Evolutionary conservation across 1,140 invertebrate genomes (phyloP).

Genomic region (Bactericera cockerelli): DNA sequence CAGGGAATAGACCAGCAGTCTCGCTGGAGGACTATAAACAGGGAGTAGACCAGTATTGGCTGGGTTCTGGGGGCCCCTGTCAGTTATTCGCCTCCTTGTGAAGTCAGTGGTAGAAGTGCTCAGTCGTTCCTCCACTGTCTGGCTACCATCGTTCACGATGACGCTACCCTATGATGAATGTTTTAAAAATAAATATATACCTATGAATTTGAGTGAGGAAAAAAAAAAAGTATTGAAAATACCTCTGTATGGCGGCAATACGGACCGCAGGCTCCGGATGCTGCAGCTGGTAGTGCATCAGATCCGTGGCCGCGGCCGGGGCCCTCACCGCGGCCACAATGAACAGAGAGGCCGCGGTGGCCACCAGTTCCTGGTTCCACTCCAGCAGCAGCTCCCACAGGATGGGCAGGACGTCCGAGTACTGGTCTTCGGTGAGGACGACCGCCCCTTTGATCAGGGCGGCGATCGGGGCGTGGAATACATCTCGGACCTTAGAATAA

Average conservation of each 20-base stretch:
- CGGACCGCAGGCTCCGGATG: slow-evolving; percentile 59
- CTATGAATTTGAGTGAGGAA: too few relatives aligned
- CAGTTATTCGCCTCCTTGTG: too few relatives aligned
- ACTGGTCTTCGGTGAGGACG: slow-evolving; percentile 72
- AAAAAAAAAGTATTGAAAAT: too few relatives aligned
- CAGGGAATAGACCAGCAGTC: too few relatives aligned
- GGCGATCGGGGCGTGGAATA: slow-evolving; percentile 81
- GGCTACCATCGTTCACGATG: too few relatives aligned
- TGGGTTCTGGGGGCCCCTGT: too few relatives aligned
- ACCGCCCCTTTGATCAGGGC: slow-evolving; percentile 83
- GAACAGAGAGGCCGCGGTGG: slow-evolving; percentile 73
- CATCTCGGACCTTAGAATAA: slow-evolving; percentile 46
- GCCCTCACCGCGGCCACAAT: slow-evolving; percentile 81
- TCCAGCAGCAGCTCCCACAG: slow-evolving; percentile 90
- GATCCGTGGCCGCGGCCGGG: slow-evolving; percentile 66
- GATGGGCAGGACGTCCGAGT: slow-evolving; percentile 70
- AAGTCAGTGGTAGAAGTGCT: too few relatives aligned
- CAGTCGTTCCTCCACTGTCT: too few relatives aligned
- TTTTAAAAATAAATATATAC: too few relatives aligned
- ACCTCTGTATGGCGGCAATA: slow-evolving; percentile 68
- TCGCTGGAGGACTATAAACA: too few relatives aligned
- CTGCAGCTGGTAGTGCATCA: slow-evolving; percentile 74
- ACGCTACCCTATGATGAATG: too few relatives aligned
- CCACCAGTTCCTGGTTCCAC: slow-evolving; percentile 55
- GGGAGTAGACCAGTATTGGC: too few relatives aligned